A percentile compares a stretch with the other conserved stretches of the same genome.
phyloP scores from a whole-genome alignment of 2,113 vertebrate genomes.

The Oryzias curvinotus region DNA sequence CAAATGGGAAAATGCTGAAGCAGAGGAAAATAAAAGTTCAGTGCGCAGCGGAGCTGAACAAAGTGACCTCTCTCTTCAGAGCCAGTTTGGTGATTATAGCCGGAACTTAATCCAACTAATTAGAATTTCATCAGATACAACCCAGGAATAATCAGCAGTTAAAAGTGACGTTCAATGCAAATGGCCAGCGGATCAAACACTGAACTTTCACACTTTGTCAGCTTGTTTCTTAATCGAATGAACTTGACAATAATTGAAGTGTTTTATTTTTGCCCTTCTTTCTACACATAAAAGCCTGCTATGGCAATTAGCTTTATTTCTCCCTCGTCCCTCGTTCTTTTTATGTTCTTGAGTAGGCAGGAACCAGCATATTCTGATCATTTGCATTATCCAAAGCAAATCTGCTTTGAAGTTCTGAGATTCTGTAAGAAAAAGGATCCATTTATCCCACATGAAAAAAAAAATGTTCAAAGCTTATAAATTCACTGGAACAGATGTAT shows the following conservation, averaged over 20 bases:
- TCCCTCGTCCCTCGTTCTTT: constrained; percentile 71
- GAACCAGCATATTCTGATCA: constrained; percentile 93
- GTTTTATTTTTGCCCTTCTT: constrained; percentile 73
- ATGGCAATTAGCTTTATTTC: constrained; percentile 92
- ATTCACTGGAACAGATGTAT: constrained; percentile 99
- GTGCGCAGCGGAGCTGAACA: constrained; percentile 22
- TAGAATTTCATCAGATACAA: constrained; percentile 56
- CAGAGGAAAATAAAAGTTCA: background rate
- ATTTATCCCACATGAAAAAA: constrained; percentile 90
- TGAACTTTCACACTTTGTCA: constrained; percentile 63
- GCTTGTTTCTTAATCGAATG: constrained; percentile 69
- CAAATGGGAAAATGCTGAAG: background rate
- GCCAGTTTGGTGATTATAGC: constrained; percentile 20
- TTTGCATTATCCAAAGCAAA: constrained; percentile 98
- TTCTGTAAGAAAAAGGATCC: constrained; percentile 94
- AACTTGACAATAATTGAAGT: constrained; percentile 74
- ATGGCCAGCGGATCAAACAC: constrained; percentile 24
- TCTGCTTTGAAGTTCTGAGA: constrained; percentile 99
- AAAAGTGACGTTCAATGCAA: constrained; percentile 51
- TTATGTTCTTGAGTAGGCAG: constrained; percentile 80
- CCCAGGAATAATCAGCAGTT: constrained; percentile 34
- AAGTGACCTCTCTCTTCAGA: constrained; percentile 9
- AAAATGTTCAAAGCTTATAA: constrained; percentile 98
- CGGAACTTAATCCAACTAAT: constrained; percentile 47
- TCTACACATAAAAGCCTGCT: constrained; percentile 88